Conservation (phyloP, 2,888 invertebrate species). For the Anoplius nigerrimus region DNA sequence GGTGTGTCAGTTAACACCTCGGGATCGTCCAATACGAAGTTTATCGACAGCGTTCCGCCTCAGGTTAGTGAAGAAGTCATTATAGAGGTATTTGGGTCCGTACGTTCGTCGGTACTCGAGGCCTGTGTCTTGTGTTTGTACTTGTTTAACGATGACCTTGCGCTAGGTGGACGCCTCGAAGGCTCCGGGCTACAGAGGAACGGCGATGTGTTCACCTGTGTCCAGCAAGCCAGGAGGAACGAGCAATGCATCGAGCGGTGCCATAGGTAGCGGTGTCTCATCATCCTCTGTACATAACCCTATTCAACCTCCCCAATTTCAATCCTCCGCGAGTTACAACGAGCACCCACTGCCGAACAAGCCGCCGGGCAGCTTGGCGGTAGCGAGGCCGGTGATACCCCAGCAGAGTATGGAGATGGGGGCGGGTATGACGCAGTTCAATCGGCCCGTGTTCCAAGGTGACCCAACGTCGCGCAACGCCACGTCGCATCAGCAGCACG, state of each 20-base stretch:
- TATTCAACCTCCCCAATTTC: slow-evolving; percentile 66
- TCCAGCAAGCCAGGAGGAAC: slow-evolving; percentile 79
- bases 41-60: slow-evolving; percentile 77
- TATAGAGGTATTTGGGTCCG: no score
- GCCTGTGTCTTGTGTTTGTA: no score
- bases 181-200: slow-evolving; percentile 93
- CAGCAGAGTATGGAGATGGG: slow-evolving; percentile 63
- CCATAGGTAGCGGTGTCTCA: slow-evolving; percentile 59
- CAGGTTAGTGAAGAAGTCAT: slow-evolving; percentile 62
- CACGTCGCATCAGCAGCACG: slow-evolving; percentile 59
- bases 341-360: slow-evolving; percentile 65
- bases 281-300: slow-evolving; percentile 64
- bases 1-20: slow-evolving; percentile 72
- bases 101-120: not conserved
- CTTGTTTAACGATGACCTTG: not conserved
- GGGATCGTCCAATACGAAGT: slow-evolving; percentile 76
- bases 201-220: slow-evolving; percentile 86
- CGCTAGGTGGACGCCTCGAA: slow-evolving; percentile 88
- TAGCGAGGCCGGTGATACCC: slow-evolving; percentile 68
- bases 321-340: slow-evolving; percentile 62
- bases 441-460: slow-evolving; percentile 64
- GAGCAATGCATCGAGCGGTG: slow-evolving; percentile 58
- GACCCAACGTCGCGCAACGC: slow-evolving; percentile 61
- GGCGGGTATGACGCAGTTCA: slow-evolving; percentile 61
- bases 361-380: slow-evolving; percentile 69